Evolutionary conservation across 2,113 vertebrate species (phyloP).

Genomic region (Upupa epops): DNA sequence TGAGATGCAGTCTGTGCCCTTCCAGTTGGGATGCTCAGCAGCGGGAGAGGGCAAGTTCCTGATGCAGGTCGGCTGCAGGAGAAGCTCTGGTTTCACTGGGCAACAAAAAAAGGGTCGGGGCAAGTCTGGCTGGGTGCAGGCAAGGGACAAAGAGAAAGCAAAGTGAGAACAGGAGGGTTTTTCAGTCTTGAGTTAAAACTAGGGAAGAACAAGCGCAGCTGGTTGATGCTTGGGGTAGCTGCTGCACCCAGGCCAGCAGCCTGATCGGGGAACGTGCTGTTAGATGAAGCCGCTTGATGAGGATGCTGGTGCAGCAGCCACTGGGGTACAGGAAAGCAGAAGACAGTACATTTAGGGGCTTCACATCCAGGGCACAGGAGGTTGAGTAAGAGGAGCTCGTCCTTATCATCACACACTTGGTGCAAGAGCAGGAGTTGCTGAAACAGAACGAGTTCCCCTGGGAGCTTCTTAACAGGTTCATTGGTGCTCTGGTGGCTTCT

Average conservation of each 20-base stretch:
- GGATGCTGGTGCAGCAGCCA: background rate
- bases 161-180: background rate
- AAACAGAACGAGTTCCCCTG: background rate
- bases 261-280: background rate
- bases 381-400: background rate
- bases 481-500: accelerated
- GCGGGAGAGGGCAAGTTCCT: accelerated
- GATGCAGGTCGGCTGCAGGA: accelerated
- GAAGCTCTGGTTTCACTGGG: background rate
- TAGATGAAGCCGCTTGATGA: background rate
- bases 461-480: background rate
- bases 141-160: background rate
- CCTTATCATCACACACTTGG: background rate
- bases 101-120: accelerated
- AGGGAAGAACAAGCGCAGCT: background rate
- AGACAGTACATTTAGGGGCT: background rate
- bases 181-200: background rate
- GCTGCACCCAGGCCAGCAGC: too few relatives aligned
- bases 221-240: too few relatives aligned
- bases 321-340: background rate
- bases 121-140: background rate
- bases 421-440: background rate
- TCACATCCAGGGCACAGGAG: background rate
- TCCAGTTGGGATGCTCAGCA: background rate
- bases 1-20: background rate